These are phyloP conservation scores for Apis laboriosa DNA, from an alignment of 1,140 invertebrate genomes.

Conservation along the genomic window DNA sequence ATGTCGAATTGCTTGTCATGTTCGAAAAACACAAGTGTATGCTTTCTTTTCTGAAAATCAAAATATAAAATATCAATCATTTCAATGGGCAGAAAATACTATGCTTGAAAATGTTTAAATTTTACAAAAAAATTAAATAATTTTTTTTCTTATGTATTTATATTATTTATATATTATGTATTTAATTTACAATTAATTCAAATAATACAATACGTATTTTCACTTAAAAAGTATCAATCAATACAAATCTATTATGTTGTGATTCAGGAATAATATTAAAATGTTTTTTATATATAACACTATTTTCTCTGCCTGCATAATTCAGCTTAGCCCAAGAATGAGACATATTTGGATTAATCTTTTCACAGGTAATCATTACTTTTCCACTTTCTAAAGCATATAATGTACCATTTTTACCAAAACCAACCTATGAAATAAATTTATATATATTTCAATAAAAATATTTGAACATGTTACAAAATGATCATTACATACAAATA, in stretches of 20 bases:
- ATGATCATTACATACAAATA: not conserved
- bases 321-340: slow-evolving; percentile 85
- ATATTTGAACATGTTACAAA: not conserved
- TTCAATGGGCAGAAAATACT: slow-evolving; percentile 77
- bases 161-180: not conserved
- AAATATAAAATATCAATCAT: slow-evolving; percentile 77
- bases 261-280: slow-evolving; percentile 89
- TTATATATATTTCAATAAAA: slow-evolving; percentile 27
- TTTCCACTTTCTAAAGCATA: slow-evolving; percentile 88
- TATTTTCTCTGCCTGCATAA: slow-evolving; percentile 83
- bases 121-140: too few species aligned
- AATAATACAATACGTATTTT: not conserved
- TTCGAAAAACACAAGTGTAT: slow-evolving; percentile 79
- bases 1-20: slow-evolving; percentile 77
- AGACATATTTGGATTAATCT: slow-evolving; percentile 87
- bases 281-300: slow-evolving; percentile 90
- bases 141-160: not conserved
- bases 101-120: slow-evolving; percentile 43
- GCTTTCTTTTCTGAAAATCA: slow-evolving; percentile 74
- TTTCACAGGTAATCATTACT: slow-evolving; percentile 89
- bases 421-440: slow-evolving; percentile 85
- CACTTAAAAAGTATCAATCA: slow-evolving; percentile 85
- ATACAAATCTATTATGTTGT: slow-evolving; percentile 87
- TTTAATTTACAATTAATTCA: not conserved
- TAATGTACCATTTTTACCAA: slow-evolving; percentile 88